Conservation (phyloP, 2,888 invertebrate species). For the Thymelicus sylvestris region DNA sequence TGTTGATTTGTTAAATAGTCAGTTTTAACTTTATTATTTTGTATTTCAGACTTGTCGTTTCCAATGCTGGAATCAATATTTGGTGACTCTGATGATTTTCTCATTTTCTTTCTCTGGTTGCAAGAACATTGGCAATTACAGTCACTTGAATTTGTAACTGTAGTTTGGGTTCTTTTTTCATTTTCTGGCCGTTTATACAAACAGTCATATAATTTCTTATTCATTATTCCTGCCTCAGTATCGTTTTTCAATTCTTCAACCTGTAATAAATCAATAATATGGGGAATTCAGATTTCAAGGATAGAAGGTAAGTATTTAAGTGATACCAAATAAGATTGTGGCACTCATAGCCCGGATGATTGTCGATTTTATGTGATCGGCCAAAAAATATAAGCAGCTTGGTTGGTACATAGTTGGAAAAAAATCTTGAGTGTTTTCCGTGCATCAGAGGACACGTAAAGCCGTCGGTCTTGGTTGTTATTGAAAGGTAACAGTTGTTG, state of each 20-base stretch:
- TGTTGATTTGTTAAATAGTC: conserved; percentile 23
- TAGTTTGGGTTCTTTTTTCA: conserved; percentile 67
- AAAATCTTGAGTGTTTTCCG: background rate
- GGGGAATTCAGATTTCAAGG: no score
- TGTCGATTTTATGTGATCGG: no score
- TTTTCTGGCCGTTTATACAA: conserved; percentile 62
- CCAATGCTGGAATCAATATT: conserved; percentile 32
- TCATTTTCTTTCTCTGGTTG: conserved; percentile 58
- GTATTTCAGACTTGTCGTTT: conserved; percentile 10
- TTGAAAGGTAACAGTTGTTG: no score
- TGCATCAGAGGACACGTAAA: no score
- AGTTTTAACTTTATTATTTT: conserved; percentile 26
- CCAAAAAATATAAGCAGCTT: no score
- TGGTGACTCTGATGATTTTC: conserved; percentile 48
- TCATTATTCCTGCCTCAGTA: conserved; percentile 66
- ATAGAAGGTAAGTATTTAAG: no score
- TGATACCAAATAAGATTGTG: no score
- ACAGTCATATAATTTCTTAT: conserved; percentile 65
- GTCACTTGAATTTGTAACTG: conserved; percentile 46
- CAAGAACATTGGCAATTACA: conserved; percentile 66
- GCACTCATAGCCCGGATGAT: no score
- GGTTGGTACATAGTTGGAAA: no score
- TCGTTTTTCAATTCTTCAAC: conserved; percentile 70
- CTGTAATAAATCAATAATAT: conserved; percentile 51
- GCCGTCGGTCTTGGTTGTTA: no score